Evolutionary conservation across 2,113 vertebrate genomes (phyloP).

Genomic region (Sapayoa aenigma): DNA sequence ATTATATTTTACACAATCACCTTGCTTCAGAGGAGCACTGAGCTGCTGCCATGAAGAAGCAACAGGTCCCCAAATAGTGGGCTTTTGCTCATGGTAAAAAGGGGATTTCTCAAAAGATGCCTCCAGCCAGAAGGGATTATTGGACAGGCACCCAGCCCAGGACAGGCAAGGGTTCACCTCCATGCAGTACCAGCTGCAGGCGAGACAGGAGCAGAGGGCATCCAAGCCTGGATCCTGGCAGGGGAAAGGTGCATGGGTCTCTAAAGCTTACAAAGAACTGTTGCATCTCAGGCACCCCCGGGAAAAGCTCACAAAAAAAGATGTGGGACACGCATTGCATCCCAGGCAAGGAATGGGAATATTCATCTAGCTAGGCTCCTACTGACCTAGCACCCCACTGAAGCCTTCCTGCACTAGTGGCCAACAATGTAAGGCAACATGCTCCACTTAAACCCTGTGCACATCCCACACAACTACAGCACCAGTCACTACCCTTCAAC

Average conservation of each 20-base stretch:
- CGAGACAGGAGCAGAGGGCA: not conserved
- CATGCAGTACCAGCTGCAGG: not conserved
- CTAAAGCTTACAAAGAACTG: not conserved
- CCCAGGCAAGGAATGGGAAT: not conserved
- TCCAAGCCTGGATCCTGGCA: not conserved
- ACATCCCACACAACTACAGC: not conserved
- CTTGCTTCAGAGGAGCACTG: not conserved
- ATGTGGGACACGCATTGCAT: not conserved
- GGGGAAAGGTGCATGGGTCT: not conserved
- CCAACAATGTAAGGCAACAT: fast-evolving
- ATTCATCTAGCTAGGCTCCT: not conserved
- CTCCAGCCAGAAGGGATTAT: not conserved
- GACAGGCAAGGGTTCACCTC: not conserved
- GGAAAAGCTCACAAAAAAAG: not conserved
- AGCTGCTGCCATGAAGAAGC: not conserved
- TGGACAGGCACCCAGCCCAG: not conserved
- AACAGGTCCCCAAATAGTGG: not conserved
- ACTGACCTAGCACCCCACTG: not conserved
- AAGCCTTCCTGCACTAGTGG: not conserved
- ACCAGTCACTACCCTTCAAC: not conserved
- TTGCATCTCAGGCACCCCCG: not conserved
- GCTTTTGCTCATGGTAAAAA: not conserved
- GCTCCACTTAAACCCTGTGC: not conserved
- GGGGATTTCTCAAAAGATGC: not conserved
- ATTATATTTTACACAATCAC: not conserved